These are phyloP conservation scores for Pundamilia nyererei DNA, from an alignment of 2,113 vertebrate genomes.

Conservation along the genomic window DNA sequence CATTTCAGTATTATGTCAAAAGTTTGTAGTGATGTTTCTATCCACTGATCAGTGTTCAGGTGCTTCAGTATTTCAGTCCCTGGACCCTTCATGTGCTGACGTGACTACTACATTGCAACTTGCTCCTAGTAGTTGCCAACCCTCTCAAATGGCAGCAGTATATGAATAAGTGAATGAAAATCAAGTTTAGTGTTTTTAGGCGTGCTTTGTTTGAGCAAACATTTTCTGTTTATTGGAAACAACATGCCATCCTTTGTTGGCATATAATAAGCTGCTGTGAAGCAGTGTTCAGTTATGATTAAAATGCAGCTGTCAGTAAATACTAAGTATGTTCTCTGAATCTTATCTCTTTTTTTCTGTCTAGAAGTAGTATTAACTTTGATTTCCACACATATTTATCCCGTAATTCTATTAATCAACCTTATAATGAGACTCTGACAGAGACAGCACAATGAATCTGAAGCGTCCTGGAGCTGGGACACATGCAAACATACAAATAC, in stretches of 20 bases:
- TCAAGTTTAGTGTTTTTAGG: neutral
- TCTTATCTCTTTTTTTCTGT: neutral
- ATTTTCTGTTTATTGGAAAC: neutral
- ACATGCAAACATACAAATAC: neutral
- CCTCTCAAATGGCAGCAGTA: neutral
- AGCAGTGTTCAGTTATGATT: neutral
- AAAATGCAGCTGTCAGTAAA: neutral
- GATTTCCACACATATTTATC: constrained; percentile 19
- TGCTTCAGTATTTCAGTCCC: rapidly evolving
- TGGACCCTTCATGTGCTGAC: neutral
- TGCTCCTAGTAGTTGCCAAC: neutral
- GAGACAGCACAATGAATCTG: constrained; percentile 18
- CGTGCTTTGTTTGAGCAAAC: rapidly evolving
- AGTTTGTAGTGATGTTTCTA: neutral
- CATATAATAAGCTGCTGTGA: neutral
- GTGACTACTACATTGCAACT: neutral
- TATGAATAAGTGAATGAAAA: neutral
- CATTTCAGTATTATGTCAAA: neutral
- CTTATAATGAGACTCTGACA: constrained; percentile 1
- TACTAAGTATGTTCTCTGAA: neutral
- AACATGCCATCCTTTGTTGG: neutral
- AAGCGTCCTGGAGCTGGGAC: neutral
- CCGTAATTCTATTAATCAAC: constrained; percentile 37
- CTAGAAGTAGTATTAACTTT: neutral
- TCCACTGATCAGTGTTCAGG: neutral